These are phyloP conservation scores for Bombus breviceps DNA, from an alignment of 1,140 invertebrate genomes.

Conservation along the genomic window DNA sequence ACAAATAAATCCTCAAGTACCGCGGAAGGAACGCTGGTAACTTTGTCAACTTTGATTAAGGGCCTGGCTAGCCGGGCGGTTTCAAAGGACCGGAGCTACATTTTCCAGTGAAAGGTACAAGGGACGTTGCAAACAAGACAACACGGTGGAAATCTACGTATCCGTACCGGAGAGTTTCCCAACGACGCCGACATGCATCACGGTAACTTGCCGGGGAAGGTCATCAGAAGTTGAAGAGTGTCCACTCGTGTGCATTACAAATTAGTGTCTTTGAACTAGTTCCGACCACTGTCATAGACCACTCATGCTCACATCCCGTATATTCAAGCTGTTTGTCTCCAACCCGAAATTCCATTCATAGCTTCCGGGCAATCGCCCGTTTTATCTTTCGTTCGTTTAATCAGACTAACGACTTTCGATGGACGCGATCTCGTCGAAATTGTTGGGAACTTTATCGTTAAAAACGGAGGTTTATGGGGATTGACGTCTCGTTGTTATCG, in stretches of 20 bases:
- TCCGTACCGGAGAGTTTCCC: not conserved
- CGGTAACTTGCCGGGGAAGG: constrained; percentile 9
- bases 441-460: too few species aligned
- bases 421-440: too few species aligned
- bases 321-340: not conserved
- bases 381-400: not conserved
- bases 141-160: constrained; percentile 31
- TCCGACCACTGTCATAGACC: not conserved
- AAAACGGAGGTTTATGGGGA: too few species aligned
- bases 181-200: constrained; percentile 20
- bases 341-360: not conserved
- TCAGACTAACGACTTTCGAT: not conserved
- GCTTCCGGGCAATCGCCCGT: not conserved
- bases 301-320: too few species aligned
- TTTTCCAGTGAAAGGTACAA: constrained; percentile 27
- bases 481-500: too few species aligned
- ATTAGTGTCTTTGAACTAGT: constrained; percentile 32
- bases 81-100: constrained; percentile 26
- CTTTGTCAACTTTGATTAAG: constrained; percentile 50
- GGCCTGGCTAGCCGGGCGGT: constrained; percentile 1
- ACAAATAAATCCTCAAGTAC: constrained; percentile 38
- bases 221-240: constrained; percentile 32
- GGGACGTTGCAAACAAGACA: constrained; percentile 19
- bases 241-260: not conserved
- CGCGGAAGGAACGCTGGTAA: constrained; percentile 27